Conservation (phyloP, 2,888 invertebrate genomes). For the Petrolisthes manimaculis region DNA sequence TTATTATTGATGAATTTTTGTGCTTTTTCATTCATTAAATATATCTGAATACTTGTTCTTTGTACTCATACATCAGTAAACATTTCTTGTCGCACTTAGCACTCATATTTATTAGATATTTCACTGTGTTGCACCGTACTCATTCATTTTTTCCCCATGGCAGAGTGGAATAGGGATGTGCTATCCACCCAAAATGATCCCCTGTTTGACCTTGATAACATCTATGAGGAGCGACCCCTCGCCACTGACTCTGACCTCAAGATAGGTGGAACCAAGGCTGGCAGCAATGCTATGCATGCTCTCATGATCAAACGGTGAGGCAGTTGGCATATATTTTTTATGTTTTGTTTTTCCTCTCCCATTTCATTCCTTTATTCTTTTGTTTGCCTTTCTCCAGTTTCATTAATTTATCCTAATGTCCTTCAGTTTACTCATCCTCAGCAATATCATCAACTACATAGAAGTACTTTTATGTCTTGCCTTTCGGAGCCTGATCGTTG, state of each 20-base stretch:
- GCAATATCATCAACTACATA: too few relatives aligned
- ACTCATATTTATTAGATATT: background rate
- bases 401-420: too few relatives aligned
- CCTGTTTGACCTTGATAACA: constrained; percentile 84
- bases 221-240: constrained; percentile 73
- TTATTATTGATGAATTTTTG: too few relatives aligned
- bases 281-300: constrained; percentile 64
- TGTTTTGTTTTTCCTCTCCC: background rate
- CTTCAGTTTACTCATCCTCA: too few relatives aligned
- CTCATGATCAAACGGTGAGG: constrained; percentile 64
- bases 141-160: background rate
- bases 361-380: too few relatives aligned
- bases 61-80: too few relatives aligned
- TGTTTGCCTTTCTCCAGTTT: too few relatives aligned
- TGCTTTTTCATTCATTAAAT: too few relatives aligned
- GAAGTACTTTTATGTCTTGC: too few relatives aligned
- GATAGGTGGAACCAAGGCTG: constrained; percentile 54
- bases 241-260: constrained; percentile 38
- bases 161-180: constrained; percentile 80
- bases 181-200: constrained; percentile 85
- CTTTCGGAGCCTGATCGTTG: too few relatives aligned
- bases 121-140: background rate
- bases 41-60: too few relatives aligned
- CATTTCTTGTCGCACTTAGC: background rate
- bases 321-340: background rate